Percentiles rank a stretch among this genome's conserved stretches.
Conservation (phyloP, 2,888 invertebrate genomes). For the Melinaea menophilus region DNA sequence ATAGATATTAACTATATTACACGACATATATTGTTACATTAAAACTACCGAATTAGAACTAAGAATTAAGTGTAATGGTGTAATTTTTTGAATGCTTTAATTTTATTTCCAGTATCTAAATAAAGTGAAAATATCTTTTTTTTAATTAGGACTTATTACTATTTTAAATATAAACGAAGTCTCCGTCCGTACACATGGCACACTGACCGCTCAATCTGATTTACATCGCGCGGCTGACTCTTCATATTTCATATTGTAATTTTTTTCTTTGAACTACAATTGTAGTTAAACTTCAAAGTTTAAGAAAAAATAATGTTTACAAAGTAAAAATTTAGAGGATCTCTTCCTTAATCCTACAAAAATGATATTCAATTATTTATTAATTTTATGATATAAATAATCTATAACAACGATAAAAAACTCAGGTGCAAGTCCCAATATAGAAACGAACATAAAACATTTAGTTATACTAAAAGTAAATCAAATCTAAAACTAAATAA, state of each 20-base stretch:
- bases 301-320: no score
- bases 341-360: no score
- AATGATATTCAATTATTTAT: no score
- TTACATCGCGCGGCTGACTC: conserved; percentile 32
- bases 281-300: neutral
- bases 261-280: conserved; percentile 19
- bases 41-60: no score
- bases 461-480: neutral
- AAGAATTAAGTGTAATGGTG: no score
- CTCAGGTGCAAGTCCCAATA: neutral
- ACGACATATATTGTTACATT: no score
- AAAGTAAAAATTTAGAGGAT: no score
- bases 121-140: neutral
- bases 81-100: no score
- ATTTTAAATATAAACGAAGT: conserved; percentile 8
- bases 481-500: conserved; percentile 16
- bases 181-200: conserved; percentile 25
- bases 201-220: conserved; percentile 33
- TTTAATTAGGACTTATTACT: neutral
- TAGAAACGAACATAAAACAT: conserved; percentile 12
- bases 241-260: conserved; percentile 30
- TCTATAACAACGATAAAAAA: neutral
- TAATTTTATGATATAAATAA: no score
- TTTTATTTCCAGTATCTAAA: no score
- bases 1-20: no score